Conservation (phyloP, 2,888 invertebrate genomes). For the Lasioglossum lativentre region DNA sequence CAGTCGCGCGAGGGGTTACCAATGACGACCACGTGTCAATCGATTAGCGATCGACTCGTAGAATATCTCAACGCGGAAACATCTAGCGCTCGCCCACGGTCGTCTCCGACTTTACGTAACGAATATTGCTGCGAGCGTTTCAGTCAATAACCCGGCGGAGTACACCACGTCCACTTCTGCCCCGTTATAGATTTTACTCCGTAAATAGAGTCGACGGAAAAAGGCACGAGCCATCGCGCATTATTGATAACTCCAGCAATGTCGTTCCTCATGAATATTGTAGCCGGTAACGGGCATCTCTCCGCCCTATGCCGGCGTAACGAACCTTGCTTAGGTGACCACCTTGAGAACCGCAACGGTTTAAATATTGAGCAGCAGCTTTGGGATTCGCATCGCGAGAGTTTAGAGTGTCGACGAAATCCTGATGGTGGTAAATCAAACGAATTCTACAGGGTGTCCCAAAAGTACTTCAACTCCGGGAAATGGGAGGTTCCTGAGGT, state of each 20-base stretch:
- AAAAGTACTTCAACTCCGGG: too few relatives aligned
- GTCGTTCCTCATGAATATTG: conserved; percentile 65
- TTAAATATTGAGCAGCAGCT: conserved; percentile 10
- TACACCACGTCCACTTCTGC: conserved; percentile 52
- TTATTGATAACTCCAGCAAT: conserved; percentile 67
- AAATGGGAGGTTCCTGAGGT: too few relatives aligned
- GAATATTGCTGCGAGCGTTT: conserved; percentile 55
- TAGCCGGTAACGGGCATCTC: conserved; percentile 34
- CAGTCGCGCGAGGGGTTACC: background rate
- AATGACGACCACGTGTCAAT: conserved; percentile 40
- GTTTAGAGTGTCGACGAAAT: background rate
- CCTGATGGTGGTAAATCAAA: background rate
- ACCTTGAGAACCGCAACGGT: background rate
- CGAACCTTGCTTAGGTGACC: conserved; percentile 3
- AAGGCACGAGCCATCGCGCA: conserved; percentile 57
- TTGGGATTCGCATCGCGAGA: conserved; percentile 12
- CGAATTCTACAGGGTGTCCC: too few relatives aligned
- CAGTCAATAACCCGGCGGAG: conserved; percentile 74
- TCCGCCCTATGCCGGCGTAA: conserved; percentile 33
- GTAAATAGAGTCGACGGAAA: conserved; percentile 69
- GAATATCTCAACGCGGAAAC: conserved; percentile 43
- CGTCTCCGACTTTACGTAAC: conserved; percentile 64
- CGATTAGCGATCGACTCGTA: conserved; percentile 37
- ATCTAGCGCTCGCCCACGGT: conserved; percentile 20
- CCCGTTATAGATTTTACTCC: conserved; percentile 74